Percentiles rank a stretch among this genome's conserved stretches.
Evolutionary conservation across 2,888 invertebrate genomes (phyloP).

Genomic region (Anoncus sp.): DNA sequence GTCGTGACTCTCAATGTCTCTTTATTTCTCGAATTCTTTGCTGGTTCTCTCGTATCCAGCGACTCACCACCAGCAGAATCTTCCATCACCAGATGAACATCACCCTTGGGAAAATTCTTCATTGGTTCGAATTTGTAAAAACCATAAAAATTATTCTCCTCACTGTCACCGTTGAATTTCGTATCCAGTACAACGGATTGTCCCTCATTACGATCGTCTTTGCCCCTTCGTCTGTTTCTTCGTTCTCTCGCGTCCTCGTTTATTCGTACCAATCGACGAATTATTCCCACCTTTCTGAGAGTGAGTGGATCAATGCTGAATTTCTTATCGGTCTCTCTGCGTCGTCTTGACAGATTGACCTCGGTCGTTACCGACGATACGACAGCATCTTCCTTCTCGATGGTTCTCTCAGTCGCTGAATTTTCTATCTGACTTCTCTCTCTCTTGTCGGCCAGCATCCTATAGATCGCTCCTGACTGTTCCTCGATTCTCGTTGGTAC

Average conservation of each 20-base stretch:
- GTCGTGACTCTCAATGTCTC: constrained; percentile 2
- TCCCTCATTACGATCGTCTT: constrained; percentile 49
- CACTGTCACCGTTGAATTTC: constrained; percentile 57
- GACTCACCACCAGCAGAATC: constrained; percentile 56
- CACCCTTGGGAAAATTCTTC: constrained; percentile 70
- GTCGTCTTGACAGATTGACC: constrained; percentile 24
- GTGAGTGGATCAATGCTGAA: constrained; percentile 62
- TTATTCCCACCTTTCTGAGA: constrained; percentile 52
- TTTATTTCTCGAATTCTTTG: not conserved
- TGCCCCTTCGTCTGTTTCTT: constrained; percentile 57
- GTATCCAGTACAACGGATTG: constrained; percentile 45
- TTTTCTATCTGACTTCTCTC: constrained; percentile 33
- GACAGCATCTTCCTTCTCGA: not conserved
- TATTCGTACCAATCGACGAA: constrained; percentile 8
- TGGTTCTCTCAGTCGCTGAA: not conserved
- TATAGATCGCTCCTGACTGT: constrained; percentile 64
- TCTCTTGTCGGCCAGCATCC: constrained; percentile 62
- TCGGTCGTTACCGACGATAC: not conserved
- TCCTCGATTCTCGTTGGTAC: constrained; percentile 67
- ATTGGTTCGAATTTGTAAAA: constrained; percentile 66
- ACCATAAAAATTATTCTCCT: constrained; percentile 73
- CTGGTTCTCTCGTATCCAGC: constrained; percentile 6
- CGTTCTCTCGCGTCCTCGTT: constrained; percentile 65
- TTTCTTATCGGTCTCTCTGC: constrained; percentile 56
- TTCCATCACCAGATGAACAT: constrained; percentile 67